Evolutionary conservation across 2,113 vertebrate species (phyloP).

Genomic region (Etheostoma spectabile): DNA sequence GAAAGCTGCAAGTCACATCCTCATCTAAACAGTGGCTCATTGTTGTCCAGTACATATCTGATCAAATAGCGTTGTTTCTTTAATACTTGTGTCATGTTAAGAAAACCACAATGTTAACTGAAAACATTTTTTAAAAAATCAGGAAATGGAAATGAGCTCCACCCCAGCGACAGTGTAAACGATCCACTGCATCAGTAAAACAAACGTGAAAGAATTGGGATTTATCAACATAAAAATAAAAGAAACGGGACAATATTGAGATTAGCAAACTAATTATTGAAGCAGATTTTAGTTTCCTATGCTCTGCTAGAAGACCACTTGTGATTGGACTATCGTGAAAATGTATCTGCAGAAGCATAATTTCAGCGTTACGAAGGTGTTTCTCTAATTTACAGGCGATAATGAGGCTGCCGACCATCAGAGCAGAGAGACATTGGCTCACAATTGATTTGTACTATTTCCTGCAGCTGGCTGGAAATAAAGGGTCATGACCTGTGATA

Average conservation of each 20-base stretch:
- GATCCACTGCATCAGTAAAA: neutral
- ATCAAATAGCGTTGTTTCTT: neutral
- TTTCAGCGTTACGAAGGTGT: no score
- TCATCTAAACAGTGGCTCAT: neutral
- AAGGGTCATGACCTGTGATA: slow-evolving; percentile 46
- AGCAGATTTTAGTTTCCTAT: no score
- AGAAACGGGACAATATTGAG: no score
- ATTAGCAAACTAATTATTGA: no score
- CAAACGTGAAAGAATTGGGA: neutral
- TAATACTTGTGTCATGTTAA: neutral
- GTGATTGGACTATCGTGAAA: no score
- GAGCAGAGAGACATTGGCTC: neutral
- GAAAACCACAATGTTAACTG: neutral
- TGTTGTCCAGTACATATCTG: neutral
- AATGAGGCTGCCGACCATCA: neutral
- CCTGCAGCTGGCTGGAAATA: slow-evolving; percentile 27
- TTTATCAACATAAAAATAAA: no score
- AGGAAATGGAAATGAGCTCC: neutral
- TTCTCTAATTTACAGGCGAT: neutral
- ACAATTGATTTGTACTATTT: neutral
- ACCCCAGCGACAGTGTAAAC: no score
- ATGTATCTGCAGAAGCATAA: neutral
- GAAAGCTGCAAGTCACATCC: neutral
- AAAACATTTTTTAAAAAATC: neutral
- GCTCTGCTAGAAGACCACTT: no score